These are phyloP conservation scores for Cryptocephalus moraei DNA, from an alignment of 2,888 invertebrate genomes.

Conservation along the genomic window DNA sequence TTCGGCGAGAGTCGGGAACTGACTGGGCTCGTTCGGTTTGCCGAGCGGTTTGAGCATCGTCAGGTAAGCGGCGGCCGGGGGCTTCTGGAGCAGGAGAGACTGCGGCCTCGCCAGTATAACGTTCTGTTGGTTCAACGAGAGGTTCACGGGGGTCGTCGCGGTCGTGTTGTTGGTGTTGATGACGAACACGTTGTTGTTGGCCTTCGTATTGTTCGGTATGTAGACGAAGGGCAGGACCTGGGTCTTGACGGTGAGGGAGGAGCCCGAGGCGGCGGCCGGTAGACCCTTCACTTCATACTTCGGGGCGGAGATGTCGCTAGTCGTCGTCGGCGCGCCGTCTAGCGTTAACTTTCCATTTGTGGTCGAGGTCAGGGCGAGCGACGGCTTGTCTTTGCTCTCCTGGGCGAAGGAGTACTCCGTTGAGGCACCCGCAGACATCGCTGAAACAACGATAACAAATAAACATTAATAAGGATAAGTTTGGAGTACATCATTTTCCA, in stretches of 20 bases:
- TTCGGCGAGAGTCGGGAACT: constrained; percentile 9
- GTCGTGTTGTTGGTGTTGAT: constrained; percentile 19
- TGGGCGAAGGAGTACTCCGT: neutral
- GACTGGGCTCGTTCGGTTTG: constrained; percentile 29
- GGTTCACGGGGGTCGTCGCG: constrained; percentile 7
- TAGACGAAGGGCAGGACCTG: constrained; percentile 49
- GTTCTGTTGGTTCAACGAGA: constrained; percentile 16
- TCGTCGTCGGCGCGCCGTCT: no score
- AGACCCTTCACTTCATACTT: neutral
- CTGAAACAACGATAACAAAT: neutral
- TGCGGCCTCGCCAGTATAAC: constrained; percentile 34
- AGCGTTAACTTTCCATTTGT: no score
- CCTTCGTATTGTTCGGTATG: constrained; percentile 39
- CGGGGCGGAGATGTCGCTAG: neutral
- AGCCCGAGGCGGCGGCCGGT: constrained; percentile 7
- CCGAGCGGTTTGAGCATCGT: constrained; percentile 46
- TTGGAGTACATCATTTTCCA: no score
- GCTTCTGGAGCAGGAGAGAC: constrained; percentile 50
- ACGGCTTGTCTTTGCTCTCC: neutral
- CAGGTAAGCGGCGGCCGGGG: constrained; percentile 44
- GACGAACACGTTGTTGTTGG: constrained; percentile 3
- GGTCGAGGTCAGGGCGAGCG: no score
- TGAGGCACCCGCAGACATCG: neutral
- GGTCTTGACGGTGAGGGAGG: constrained; percentile 24
- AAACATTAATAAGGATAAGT: no score